These are phyloP conservation scores for Pissodes strobi DNA, from an alignment of 1,140 invertebrate genomes.

Conservation along the genomic window DNA sequence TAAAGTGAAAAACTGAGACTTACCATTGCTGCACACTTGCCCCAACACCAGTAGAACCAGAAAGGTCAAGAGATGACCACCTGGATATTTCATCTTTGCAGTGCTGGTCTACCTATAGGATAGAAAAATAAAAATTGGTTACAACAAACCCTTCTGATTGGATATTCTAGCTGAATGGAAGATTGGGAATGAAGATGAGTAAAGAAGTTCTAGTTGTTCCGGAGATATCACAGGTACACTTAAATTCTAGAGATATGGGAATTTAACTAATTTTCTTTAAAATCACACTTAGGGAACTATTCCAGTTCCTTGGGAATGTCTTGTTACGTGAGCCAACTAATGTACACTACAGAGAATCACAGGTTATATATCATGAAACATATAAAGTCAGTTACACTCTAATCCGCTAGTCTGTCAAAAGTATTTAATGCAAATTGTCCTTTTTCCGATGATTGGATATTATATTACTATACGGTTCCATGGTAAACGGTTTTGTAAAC, in stretches of 20 bases:
- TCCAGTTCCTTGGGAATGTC: background rate
- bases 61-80: slow-evolving; percentile 44
- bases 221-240: slow-evolving; percentile 43
- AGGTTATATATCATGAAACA: background rate
- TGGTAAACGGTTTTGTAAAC: slow-evolving; percentile 1
- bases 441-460: slow-evolving; percentile 48
- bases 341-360: slow-evolving; percentile 27
- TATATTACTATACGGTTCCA: slow-evolving; percentile 36
- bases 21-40: slow-evolving; percentile 49
- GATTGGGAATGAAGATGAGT: background rate
- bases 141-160: slow-evolving; percentile 43
- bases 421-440: slow-evolving; percentile 5
- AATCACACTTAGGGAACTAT: background rate
- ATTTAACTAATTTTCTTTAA: background rate
- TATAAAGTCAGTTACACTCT: background rate
- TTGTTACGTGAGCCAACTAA: too few relatives aligned
- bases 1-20: slow-evolving; percentile 38
- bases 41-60: slow-evolving; percentile 43
- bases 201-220: background rate
- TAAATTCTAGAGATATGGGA: slow-evolving; percentile 16
- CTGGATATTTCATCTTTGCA: slow-evolving; percentile 44
- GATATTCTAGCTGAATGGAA: too few relatives aligned
- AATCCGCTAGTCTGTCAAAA: slow-evolving; percentile 1
- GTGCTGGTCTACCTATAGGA: slow-evolving; percentile 38
- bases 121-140: slow-evolving; percentile 37